Conservation (phyloP, 1,140 invertebrate genomes). For the Calosoma granatense region DNA sequence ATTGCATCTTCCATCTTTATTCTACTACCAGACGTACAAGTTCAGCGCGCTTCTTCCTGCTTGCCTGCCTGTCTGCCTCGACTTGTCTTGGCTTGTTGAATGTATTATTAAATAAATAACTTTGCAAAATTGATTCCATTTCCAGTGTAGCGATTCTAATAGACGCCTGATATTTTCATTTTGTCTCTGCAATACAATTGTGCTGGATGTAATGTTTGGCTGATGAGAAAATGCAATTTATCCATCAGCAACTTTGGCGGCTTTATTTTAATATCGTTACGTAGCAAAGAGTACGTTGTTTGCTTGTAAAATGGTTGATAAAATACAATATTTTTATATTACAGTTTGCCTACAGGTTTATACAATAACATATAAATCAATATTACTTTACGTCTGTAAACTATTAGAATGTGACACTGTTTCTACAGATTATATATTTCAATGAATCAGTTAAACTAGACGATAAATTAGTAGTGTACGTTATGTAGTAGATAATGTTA, state of each 20-base stretch:
- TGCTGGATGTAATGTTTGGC: too few relatives aligned
- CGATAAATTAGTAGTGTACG: too few relatives aligned
- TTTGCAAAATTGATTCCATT: constrained; percentile 7
- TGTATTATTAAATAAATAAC: constrained; percentile 7
- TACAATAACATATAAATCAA: too few relatives aligned
- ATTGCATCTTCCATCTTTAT: background rate
- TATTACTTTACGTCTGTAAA: too few relatives aligned
- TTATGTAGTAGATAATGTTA: background rate
- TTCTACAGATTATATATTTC: too few relatives aligned
- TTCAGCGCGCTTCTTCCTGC: background rate
- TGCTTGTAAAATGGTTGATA: background rate
- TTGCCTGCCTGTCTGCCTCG: background rate
- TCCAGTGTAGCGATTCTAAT: background rate
- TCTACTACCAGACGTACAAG: background rate
- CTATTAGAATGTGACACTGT: too few relatives aligned
- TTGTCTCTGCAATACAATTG: background rate
- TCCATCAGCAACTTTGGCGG: too few relatives aligned
- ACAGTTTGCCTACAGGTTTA: too few relatives aligned
- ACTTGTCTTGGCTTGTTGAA: background rate
- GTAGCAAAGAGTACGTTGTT: background rate
- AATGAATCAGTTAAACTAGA: too few relatives aligned
- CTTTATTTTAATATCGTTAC: background rate
- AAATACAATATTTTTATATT: background rate
- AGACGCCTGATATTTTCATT: too few relatives aligned
- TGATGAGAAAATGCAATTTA: too few relatives aligned